These are phyloP conservation scores for Ecdyonurus torrentis DNA, from an alignment of 2,888 invertebrate genomes.

Conservation along the genomic window DNA sequence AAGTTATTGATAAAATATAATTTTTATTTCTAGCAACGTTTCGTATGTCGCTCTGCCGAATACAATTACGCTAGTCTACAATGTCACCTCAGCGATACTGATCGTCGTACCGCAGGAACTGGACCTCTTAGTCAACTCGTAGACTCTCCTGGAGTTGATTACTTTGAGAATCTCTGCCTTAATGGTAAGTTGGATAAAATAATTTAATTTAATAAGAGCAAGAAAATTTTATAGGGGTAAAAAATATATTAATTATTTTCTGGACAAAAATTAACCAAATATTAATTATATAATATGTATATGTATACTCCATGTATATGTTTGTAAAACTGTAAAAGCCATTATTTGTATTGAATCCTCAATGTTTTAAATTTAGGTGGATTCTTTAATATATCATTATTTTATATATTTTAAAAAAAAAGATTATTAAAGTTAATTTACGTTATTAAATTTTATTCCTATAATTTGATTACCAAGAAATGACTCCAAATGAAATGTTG, in stretches of 20 bases:
- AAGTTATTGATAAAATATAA: no score
- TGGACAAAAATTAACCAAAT: not conserved
- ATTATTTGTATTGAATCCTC: no score
- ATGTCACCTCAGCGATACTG: slow-evolving; percentile 79
- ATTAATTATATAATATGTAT: not conserved
- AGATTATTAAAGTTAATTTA: no score
- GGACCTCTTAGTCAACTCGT: slow-evolving; percentile 77
- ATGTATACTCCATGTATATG: no score
- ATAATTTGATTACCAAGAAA: no score
- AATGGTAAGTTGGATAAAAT: slow-evolving; percentile 35
- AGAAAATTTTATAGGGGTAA: not conserved
- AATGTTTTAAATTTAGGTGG: no score
- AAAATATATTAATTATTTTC: not conserved
- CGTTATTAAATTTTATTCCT: no score
- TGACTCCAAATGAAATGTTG: no score
- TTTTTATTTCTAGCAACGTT: slow-evolving; percentile 49
- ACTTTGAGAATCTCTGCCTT: slow-evolving; percentile 81
- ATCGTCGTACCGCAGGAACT: slow-evolving; percentile 53
- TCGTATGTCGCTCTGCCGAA: slow-evolving; percentile 80
- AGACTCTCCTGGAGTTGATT: slow-evolving; percentile 68
- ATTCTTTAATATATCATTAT: no score
- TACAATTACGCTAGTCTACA: slow-evolving; percentile 87
- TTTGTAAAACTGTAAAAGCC: no score
- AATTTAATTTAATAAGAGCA: not conserved
- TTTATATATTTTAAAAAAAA: no score